A percentile compares a stretch with the other conserved stretches of the same genome.
Evolutionary conservation across 2,113 vertebrate genomes (phyloP).

Genomic region (Oceanodroma tethys): DNA sequence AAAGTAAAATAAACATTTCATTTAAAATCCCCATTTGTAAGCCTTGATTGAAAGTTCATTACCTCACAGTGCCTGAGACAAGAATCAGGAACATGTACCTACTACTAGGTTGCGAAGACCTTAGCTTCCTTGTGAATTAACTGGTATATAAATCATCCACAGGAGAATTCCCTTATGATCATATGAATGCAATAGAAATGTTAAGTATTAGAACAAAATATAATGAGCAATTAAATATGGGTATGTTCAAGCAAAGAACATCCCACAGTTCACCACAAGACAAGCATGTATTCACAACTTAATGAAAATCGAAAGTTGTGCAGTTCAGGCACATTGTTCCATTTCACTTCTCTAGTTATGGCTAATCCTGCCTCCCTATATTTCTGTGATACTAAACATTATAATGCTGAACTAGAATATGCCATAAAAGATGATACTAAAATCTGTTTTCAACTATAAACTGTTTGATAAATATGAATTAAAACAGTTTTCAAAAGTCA

Average conservation of each 20-base stretch:
- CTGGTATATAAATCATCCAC: not conserved
- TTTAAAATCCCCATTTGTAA: not conserved
- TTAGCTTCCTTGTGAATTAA: not conserved
- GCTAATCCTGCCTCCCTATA: not conserved
- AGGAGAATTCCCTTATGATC: not conserved
- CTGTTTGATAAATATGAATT: not conserved
- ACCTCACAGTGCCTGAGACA: not conserved
- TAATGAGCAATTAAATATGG: not conserved
- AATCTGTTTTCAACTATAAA: not conserved
- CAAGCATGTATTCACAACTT: not conserved
- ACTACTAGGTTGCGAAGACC: not conserved
- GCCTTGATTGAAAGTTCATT: not conserved
- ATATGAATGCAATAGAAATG: not conserved
- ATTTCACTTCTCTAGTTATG: not conserved
- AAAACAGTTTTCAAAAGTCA: not conserved
- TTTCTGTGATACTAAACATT: not conserved
- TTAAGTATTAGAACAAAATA: not conserved
- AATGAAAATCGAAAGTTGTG: not conserved
- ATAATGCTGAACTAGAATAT: not conserved
- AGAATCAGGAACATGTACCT: not conserved
- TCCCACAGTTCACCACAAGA: not conserved
- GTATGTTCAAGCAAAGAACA: not conserved
- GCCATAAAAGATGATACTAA: not conserved
- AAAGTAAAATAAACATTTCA: not conserved
- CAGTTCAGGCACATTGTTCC: not conserved